A percentile compares a stretch with the other conserved stretches of the same genome.
phyloP scores from a whole-genome alignment of 1,140 invertebrate species.

The Neomicropteryx cornuta region DNA sequence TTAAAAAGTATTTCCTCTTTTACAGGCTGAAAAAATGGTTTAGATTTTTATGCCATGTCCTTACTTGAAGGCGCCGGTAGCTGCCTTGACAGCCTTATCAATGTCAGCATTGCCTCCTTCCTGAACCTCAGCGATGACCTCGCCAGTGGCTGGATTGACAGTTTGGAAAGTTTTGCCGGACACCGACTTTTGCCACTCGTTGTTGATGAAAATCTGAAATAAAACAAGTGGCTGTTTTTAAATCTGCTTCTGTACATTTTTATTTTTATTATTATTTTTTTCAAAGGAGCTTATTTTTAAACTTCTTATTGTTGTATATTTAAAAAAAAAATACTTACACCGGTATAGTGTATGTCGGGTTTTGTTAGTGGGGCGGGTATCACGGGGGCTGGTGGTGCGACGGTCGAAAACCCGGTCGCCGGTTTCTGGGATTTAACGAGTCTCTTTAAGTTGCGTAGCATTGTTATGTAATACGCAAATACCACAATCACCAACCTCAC shows the following conservation, averaged over 20 bases:
- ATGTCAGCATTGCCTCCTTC: slow-evolving; percentile 75
- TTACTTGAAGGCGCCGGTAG: slow-evolving; percentile 62
- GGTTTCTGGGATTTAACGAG: slow-evolving; percentile 26
- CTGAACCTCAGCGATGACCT: slow-evolving; percentile 77
- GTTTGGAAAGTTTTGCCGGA: slow-evolving; percentile 83
- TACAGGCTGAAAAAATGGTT: too few species aligned
- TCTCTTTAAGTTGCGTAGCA: slow-evolving; percentile 32
- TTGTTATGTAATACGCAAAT: slow-evolving; percentile 20
- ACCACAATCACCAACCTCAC: too few species aligned
- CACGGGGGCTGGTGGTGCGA: too few species aligned
- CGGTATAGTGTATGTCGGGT: slow-evolving; percentile 52
- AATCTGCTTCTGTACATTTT: not conserved
- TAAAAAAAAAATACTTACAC: slow-evolving; percentile 44
- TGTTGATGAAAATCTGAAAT: slow-evolving; percentile 91
- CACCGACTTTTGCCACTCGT: slow-evolving; percentile 87
- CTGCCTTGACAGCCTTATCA: slow-evolving; percentile 79
- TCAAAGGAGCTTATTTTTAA: slow-evolving; percentile 3
- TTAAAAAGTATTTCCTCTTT: too few species aligned
- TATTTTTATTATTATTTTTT: not conserved
- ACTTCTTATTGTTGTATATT: not conserved
- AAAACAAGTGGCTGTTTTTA: slow-evolving; percentile 10
- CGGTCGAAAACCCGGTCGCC: slow-evolving; percentile 35
- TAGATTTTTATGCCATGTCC: too few species aligned
- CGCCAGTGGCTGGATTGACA: slow-evolving; percentile 77
- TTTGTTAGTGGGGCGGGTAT: slow-evolving; percentile 42